Evolutionary conservation across 2,797 vertebrate species (phyloP), one percentile per base, ranked within the genome.

Genomic region (Tinamus major): DNA sequence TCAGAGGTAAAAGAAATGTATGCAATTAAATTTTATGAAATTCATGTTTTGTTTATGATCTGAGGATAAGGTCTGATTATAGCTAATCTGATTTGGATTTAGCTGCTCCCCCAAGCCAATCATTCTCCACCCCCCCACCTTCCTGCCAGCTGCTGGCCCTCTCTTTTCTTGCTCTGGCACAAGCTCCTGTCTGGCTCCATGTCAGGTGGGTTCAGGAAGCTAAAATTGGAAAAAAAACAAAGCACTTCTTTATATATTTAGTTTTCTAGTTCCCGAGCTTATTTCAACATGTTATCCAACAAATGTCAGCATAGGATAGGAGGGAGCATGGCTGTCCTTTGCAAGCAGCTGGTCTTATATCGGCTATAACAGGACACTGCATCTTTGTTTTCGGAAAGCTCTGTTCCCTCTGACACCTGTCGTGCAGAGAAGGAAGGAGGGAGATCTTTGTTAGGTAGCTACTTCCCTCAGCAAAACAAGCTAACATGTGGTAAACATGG

Each of bases 1-100:
- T 99, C 93, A 96, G 99, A 98, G 99, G 99, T 99, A 94, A 97
- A 87, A 68, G 24, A 85, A 79, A 55, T 81, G 37, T 13, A 15
- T 70, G 46, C 49, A 55, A 2, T 85, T 77, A 48, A 0, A 2
- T 37, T 24, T 18, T 3, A 9, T 67, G 67, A 72, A 91, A 76
- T 13, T 67, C 21, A 3, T 31, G 62, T 76, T 87, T 59, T 5
- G 0, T 59, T 69, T 91, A 19, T 63, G 31, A 46, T 72, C 62
- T 56, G 39, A 35, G 37, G 31, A 35, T 46, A 31, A 76, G 23
- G 23, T 59, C 72, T 68, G 23, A 29, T 18, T 78, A 53, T 42
- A 77, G 29, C 23, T 74, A 37, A 64, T 19, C 13, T 11, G 10
- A 3, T 56, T 27, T 72, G 35, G 59, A 26, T 86, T 83, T 84